Evolutionary conservation across 2,113 vertebrate genomes (phyloP).

Genomic region (Semnornis frantzii): DNA sequence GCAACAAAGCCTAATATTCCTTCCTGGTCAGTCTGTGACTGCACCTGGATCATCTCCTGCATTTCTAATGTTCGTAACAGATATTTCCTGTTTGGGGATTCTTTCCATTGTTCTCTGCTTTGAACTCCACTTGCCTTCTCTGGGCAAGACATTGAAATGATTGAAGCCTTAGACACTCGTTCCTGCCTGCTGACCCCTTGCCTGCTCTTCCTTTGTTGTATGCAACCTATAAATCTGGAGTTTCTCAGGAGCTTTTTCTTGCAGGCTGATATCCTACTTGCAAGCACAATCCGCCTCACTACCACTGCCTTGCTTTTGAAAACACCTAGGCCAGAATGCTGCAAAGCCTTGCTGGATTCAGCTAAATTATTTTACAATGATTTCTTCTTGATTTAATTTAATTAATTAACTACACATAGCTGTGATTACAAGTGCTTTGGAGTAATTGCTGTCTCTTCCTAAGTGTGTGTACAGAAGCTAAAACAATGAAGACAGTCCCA

Average conservation of each 20-base stretch:
- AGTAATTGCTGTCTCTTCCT: slow-evolving; percentile 59
- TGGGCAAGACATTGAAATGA: slow-evolving; percentile 42
- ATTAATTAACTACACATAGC: slow-evolving; percentile 42
- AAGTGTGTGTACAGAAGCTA: slow-evolving; percentile 40
- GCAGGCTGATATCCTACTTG: background rate
- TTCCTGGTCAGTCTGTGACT: slow-evolving; percentile 61
- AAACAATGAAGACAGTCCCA: slow-evolving; percentile 34
- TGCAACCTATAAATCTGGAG: background rate
- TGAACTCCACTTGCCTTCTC: slow-evolving; percentile 40
- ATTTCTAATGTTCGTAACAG: slow-evolving; percentile 63
- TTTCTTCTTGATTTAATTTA: slow-evolving; percentile 63
- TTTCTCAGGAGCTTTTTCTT: background rate
- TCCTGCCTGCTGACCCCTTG: background rate
- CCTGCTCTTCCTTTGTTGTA: background rate
- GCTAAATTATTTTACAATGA: slow-evolving; percentile 46
- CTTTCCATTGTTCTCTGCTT: slow-evolving; percentile 61
- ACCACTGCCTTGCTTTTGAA: background rate
- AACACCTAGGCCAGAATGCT: background rate
- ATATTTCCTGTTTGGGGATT: slow-evolving; percentile 75
- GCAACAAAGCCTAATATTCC: slow-evolving; percentile 56
- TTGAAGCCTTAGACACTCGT: background rate
- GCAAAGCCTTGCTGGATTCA: background rate
- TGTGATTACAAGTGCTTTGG: slow-evolving; percentile 57
- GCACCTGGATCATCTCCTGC: slow-evolving; percentile 66
- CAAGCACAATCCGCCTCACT: background rate